Evolutionary conservation across 2,797 vertebrate genomes (phyloP).

Genomic region (Sebastes hubbsi): DNA sequence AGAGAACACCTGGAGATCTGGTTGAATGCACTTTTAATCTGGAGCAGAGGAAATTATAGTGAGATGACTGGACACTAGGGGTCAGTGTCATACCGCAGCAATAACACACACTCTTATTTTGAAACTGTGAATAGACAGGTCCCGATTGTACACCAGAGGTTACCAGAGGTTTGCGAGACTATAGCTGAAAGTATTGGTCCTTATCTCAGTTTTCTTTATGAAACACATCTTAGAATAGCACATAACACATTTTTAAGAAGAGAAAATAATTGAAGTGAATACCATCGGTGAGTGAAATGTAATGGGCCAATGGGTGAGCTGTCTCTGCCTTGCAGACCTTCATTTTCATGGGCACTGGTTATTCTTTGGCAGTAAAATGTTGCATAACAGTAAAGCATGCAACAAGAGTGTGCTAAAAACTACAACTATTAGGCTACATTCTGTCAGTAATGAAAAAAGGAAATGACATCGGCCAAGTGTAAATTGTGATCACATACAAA

Average conservation of each 20-base stretch:
- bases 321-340: conserved; percentile 32
- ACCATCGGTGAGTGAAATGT: background rate
- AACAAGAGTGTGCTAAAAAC: background rate
- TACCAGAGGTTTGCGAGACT: background rate
- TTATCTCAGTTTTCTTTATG: conserved; percentile 24
- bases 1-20: background rate
- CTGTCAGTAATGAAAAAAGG: conserved; percentile 16
- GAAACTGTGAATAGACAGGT: background rate
- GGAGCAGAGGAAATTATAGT: background rate
- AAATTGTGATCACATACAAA: conserved; percentile 38
- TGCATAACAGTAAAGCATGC: background rate
- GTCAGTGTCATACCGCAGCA: conserved; percentile 45
- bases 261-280: conserved; percentile 1
- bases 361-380: conserved; percentile 1
- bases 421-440: background rate
- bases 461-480: conserved; percentile 3
- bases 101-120: background rate
- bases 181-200: conserved; percentile 24
- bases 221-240: conserved; percentile 16
- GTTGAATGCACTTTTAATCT: conserved; percentile 7
- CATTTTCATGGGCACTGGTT: conserved; percentile 16
- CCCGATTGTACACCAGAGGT: background rate
- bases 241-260: background rate
- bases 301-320: background rate
- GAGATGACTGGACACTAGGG: conserved; percentile 52